Base-by-base conservation (phyloP, 2,113 vertebrate genomes). In the Rhabdornis inornatus region DNA sequence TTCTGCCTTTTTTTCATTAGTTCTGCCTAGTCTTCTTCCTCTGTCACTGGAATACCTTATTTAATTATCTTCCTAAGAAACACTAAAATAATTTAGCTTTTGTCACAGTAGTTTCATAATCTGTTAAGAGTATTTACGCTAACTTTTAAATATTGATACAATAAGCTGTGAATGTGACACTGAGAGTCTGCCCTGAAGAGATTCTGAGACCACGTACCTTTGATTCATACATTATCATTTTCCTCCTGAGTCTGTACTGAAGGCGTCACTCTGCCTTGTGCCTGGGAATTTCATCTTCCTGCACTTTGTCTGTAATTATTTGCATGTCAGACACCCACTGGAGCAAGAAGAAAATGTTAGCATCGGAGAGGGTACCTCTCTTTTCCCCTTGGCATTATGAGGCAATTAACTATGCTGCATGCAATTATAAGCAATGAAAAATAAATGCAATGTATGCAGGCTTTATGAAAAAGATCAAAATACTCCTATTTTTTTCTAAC, bases 351-450 rank as follows among this genome's bases (percentile, higher is more conserved):
- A 91, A 94, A 90, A 64, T 55, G 42, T 68, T 91, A 60, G 57
- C 30, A 2, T 91, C 1, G 0, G 49, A 87, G 40, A 94, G 37
- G 61, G 12, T 79, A 42, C 28, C 11, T 89, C 63, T 94, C 33
- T 89, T 92, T 95, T 71, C 87, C 70, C 81, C 21, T 40, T 82
- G 81, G 87, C 84, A 85, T 94, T 89, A 84, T 49, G 66, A 94
- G 76, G 68, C 65, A 91, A 87, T 94, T 95, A 96, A 56, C 44
- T 50, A 20, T 82, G 81, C 60, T 94, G 49, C 77, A 42, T 84
- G 69, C 61, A 91, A 71, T 95, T 95, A 95, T 27, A 82, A 84
- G 45, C 39, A 71, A 76, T 53, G 44, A 82, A 91, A 89, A 95
- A 79, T 70, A 94, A 94, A 87, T 92, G 4, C 89, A 74, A 50